Evolutionary conservation across 2,888 invertebrate species (phyloP).

Genomic region (Metopia argyrocephala): DNA sequence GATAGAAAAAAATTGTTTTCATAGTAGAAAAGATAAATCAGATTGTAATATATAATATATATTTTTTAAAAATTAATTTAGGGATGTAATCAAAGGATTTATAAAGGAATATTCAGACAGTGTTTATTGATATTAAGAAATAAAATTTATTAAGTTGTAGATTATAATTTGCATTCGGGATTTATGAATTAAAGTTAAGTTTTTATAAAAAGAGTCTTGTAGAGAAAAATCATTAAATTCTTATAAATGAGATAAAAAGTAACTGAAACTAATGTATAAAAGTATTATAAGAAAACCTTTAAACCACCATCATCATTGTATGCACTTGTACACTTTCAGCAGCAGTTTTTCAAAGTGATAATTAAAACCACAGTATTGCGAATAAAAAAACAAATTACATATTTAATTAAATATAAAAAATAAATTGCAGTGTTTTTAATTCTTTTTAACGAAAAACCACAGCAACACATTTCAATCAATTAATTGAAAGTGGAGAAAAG

Average conservation of each 20-base stretch:
- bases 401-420: background rate
- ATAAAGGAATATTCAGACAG: background rate
- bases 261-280: too few relatives aligned
- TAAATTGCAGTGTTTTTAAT: background rate
- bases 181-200: too few relatives aligned
- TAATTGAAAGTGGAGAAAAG: slow-evolving; percentile 37
- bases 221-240: too few relatives aligned
- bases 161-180: too few relatives aligned
- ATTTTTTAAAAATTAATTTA: background rate
- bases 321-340: background rate
- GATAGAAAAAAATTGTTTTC: too few relatives aligned
- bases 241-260: too few relatives aligned
- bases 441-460: slow-evolving; percentile 34
- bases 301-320: too few relatives aligned
- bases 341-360: background rate
- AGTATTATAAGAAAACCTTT: too few relatives aligned
- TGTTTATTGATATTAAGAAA: too few relatives aligned
- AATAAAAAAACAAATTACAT: background rate
- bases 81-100: background rate
- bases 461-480: slow-evolving; percentile 57
- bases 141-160: too few relatives aligned
- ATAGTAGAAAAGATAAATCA: too few relatives aligned
- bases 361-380: background rate
- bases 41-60: background rate
- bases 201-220: too few relatives aligned